Conservation (phyloP, 2,797 vertebrate species). For the Spinus olivaceus region DNA sequence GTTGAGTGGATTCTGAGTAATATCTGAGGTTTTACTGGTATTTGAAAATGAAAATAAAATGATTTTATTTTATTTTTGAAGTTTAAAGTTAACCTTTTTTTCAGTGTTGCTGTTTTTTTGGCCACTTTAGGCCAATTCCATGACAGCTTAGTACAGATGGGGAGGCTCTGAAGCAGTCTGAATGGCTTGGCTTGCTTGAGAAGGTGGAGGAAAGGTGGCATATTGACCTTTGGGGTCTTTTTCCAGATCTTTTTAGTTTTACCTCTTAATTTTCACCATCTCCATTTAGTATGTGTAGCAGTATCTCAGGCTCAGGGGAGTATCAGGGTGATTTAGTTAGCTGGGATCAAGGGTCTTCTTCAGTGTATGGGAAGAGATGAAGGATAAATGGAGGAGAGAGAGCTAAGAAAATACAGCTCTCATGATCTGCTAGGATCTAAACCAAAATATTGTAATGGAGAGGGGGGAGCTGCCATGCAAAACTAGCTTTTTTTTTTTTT, state of each 20-base stretch:
- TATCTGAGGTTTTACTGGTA: not conserved
- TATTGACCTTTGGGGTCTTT: not conserved
- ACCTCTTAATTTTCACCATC: not conserved
- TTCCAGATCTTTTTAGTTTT: not conserved
- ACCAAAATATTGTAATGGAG: not conserved
- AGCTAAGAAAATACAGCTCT: not conserved
- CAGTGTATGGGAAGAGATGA: not conserved
- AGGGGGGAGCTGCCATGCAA: not conserved
- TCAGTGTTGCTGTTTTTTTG: not conserved
- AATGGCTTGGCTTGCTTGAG: not conserved
- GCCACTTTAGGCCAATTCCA: not conserved
- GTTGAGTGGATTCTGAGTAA: not conserved
- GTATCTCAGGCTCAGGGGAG: not conserved
- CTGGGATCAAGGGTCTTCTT: not conserved
- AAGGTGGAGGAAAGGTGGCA: not conserved
- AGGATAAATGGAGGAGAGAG: not conserved
- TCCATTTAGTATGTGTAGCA: not conserved
- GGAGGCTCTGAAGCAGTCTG: not conserved
- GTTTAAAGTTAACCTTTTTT: not conserved
- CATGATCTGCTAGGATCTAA: not conserved
- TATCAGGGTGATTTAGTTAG: not conserved
- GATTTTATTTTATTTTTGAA: accelerated
- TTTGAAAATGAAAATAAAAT: not conserved
- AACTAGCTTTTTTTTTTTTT: not conserved
- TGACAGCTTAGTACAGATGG: not conserved